Evolutionary conservation across 2,113 vertebrate genomes (phyloP).

Genomic region (Brienomyrus brachyistius): DNA sequence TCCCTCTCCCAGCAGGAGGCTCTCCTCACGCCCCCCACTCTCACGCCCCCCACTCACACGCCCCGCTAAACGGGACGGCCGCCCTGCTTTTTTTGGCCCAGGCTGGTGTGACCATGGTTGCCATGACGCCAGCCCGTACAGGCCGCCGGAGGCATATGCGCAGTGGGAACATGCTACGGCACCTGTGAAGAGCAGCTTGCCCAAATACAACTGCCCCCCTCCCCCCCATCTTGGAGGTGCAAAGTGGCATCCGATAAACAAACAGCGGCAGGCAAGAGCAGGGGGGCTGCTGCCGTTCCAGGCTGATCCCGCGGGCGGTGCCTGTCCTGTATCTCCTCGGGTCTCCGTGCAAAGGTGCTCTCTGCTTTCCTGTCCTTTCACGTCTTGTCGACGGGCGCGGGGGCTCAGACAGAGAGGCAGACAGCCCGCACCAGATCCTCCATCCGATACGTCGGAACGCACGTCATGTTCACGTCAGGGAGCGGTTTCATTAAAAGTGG

Average conservation of each 20-base stretch:
- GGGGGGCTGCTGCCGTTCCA: neutral
- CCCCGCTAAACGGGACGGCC: neutral
- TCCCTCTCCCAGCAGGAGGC: neutral
- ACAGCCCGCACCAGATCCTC: neutral
- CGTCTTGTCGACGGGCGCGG: constrained; percentile 41
- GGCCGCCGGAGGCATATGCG: neutral
- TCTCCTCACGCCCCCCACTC: neutral
- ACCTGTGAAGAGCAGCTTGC: constrained; percentile 6
- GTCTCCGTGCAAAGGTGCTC: constrained; percentile 5
- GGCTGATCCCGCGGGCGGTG: neutral
- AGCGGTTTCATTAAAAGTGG: neutral
- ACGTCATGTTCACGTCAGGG: neutral
- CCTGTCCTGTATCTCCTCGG: neutral
- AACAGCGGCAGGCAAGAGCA: neutral
- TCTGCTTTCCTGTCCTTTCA: constrained; percentile 54
- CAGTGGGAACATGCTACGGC: neutral
- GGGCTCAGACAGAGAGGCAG: constrained; percentile 5
- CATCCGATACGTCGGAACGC: neutral
- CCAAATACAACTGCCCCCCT: neutral
- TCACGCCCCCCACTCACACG: no score
- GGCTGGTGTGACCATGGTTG: constrained; percentile 5
- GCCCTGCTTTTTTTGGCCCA: constrained; percentile 20
- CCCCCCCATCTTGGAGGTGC: neutral
- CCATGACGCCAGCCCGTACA: neutral
- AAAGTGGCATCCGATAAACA: constrained; percentile 10